Evolutionary conservation across 92 coral and sea anemone species (phyloP), one percentile per base, ranked within the genome.

Genomic region (Desmophyllum pertusum): DNA sequence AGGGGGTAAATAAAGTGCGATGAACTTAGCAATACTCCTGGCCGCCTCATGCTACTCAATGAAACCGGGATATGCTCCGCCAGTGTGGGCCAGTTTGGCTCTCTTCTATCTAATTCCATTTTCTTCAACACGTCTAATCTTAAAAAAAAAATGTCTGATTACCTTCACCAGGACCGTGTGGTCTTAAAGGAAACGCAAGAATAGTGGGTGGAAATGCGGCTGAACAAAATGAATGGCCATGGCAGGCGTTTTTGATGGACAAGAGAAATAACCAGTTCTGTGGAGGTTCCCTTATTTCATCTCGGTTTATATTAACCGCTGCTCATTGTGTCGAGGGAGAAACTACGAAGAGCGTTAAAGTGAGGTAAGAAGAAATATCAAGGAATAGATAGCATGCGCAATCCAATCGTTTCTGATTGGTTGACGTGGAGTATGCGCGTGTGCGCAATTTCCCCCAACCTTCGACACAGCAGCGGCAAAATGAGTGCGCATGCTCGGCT

Each of bases 201-300:
- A 90, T 90, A 19, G 93, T 90, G 0, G 90, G 93, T 25, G 90
- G 90, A 55, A 23, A 81, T 6, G 85, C 77, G 1, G 59, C 86
- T 23, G 9, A 66, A 17, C 21, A 38, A 37, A 14, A 74, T n/a
- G 86, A 83, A 35, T 83, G 86, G 86, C 86, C 86, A 9, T 83
- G 86, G 86, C 86, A 83, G 33, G 86, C 86, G 13, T 10, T 83
- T 27, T 15, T 83, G 23, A 83, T 74, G 79, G 73, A 61, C 62
- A 74, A 42, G 0, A 30, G 30, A 2, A 61, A 61, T 6, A 46
- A 23, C 9, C 86, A 83, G 72, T 83, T 83, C 31, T 83, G 86
- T 59, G 86, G 86, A 30, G 86, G 86, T 5, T 83, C 86, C 29
- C 72, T 83, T 55, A 73, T 83, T 31, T 41, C 35, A 13, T 10